Evolutionary conservation across 2,888 invertebrate genomes (phyloP), one percentile per base, ranked within the genome.

Genomic region (Eupithecia tripunctaria): DNA sequence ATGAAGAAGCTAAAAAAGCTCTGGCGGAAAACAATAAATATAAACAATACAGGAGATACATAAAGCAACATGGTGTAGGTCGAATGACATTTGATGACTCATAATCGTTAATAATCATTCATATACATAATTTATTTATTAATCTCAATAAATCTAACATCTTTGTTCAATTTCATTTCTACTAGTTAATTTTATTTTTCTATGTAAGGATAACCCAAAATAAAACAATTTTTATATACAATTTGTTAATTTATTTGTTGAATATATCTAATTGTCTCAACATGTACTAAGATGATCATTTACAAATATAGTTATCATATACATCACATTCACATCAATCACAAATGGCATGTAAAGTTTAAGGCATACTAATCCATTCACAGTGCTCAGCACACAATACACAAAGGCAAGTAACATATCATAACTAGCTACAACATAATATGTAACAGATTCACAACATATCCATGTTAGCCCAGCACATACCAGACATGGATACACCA

Each of bases 1-100:
- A 98, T 81, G 98, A 97, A 82, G 97, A 98, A 86, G 96, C 96
- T 85, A 98, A 98, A 85, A 96, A 96, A 79, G 96, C 97, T 81
- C 88, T 98, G 85, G 98, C 98, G 0, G 97, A 98, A 82, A 98
- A 96, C 91, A 97, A 97, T 69, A 96, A 96, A 84, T 98, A 98
- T 88, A 98, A 98, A 90, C 97, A 97, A 77, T 98, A 98, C 86
- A 95, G 98, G 75, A 95, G 99, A 73, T 98, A 98, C 88, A 96
- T 99, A 93, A 98, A 98, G 90, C 97, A 97, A 83, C 98, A 98
- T 86, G 98, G 98, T 4, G 96, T 97, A 0, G 97, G 98, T 1
- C 95, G 98, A 85, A 97, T 99, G 95, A 97, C 97, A n/a, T 99
- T 99, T 89, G 98, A 97, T 83, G 97, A 98, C 87, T 97, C 96